phyloP scores from a whole-genome alignment of 2,888 invertebrate species.

The Himalopsyche japonica region DNA sequence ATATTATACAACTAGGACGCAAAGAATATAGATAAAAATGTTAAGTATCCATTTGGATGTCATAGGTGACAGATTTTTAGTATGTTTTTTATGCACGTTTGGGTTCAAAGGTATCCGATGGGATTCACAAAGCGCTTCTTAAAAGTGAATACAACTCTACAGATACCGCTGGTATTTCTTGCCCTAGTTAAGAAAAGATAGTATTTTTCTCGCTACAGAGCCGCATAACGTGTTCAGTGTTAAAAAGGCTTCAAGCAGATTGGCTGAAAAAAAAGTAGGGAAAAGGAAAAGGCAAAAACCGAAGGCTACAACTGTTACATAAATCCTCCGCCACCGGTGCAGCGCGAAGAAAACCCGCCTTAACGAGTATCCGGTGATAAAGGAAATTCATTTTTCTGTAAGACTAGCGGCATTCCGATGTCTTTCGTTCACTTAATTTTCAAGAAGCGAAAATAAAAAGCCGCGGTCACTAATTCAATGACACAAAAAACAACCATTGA shows the following conservation, averaged over 20 bases:
- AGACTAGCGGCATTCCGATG: not conserved
- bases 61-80: no score
- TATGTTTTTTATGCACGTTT: no score
- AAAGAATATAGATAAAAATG: no score
- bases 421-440: slow-evolving; percentile 10
- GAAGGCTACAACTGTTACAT: slow-evolving; percentile 5
- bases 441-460: not conserved
- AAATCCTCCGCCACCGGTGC: slow-evolving; percentile 11
- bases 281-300: slow-evolving; percentile 10
- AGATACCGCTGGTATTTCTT: not conserved
- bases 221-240: not conserved
- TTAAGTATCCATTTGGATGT: no score
- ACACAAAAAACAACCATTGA: not conserved
- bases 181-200: not conserved
- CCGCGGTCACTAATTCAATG: not conserved
- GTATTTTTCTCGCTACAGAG: not conserved
- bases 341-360: slow-evolving; percentile 26
- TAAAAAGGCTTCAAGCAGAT: slow-evolving; percentile 22
- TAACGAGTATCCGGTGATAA: slow-evolving; percentile 33
- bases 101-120: not conserved
- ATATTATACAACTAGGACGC: no score
- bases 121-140: not conserved
- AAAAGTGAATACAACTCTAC: not conserved
- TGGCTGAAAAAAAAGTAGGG: slow-evolving; percentile 18
- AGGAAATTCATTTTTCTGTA: slow-evolving; percentile 32